Evolutionary conservation across 1,140 invertebrate genomes (phyloP), one percentile per base, ranked within the genome.

Genomic region (Bursaphelenchus mucronatus): DNA sequence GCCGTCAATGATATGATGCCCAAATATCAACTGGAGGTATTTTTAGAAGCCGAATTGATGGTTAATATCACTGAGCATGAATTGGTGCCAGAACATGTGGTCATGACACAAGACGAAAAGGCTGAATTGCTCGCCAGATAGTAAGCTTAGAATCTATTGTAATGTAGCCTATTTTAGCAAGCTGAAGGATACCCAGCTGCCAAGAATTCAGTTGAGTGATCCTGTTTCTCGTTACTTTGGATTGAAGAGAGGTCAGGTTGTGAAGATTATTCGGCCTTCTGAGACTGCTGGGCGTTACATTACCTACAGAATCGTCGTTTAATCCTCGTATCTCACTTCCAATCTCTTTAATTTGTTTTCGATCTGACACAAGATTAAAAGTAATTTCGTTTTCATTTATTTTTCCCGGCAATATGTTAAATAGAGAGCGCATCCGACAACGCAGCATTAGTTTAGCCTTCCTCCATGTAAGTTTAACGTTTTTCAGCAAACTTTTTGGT

Each of bases 61-160:
- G 94, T 99, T 54, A 99, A 99, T 82, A 97, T 99, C 39, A 99
- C 95, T 6, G 95, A 99, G 82, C 96, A 99, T 82, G 94, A 97
- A 84, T 82, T 98, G 70, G 95, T 99, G 6, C 96, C 96, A 0
- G 94, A 98, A 82, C 96, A 99, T 82, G 93, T 97, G 63, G 91
- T 99, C 1, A 88, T 99, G 84, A 97, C 91, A 17, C 0, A 49
- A 11, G 94, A 97, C 81, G 95, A 99, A 81, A 98, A 98, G 82
- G 87, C 90, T 73, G 95, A 98, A 85, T 83, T 99, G 6, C 84
- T 98, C 13, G 85, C 86, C 2, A 88, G 91, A 88, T 95, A 94
- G 89, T 90, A 88, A 88, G 87, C 86, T 88, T 87, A 10, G n/a
- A 45, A 43, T 7, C 19, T 7, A 7, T 39, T 39, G 2, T 59